Conservation (phyloP, 2,113 vertebrate genomes). For the Phainopepla nitens region DNA sequence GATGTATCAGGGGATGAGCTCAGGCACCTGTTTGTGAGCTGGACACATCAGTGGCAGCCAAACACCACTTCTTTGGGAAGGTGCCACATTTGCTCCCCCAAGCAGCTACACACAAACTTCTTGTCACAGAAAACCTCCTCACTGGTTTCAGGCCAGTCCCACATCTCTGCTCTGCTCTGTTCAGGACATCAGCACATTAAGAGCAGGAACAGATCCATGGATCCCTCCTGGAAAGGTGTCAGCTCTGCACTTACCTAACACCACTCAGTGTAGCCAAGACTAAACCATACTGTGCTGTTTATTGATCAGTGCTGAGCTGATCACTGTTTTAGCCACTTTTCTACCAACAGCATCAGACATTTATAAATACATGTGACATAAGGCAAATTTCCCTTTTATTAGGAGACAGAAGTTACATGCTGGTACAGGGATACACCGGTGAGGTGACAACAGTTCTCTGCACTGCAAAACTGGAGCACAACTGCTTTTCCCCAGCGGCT, state of each 20-base stretch:
- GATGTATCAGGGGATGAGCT: background rate
- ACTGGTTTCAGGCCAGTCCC: background rate
- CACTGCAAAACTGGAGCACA: background rate
- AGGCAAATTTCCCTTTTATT: background rate
- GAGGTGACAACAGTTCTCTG: background rate
- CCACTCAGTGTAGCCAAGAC: rapidly evolving
- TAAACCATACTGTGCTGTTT: background rate
- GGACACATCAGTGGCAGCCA: background rate
- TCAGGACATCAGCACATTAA: rapidly evolving
- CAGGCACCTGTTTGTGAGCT: background rate
- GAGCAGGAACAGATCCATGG: rapidly evolving
- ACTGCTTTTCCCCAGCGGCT: background rate
- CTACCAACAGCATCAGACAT: background rate
- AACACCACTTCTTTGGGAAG: background rate
- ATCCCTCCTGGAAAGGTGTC: background rate
- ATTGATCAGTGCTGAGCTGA: background rate
- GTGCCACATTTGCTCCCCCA: background rate
- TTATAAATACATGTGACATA: background rate
- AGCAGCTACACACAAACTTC: background rate
- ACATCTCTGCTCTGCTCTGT: rapidly evolving
- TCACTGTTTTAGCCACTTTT: background rate
- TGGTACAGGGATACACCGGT: background rate
- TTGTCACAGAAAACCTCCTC: background rate
- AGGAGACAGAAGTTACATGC: background rate
- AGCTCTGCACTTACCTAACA: background rate